Evolutionary conservation across 2,113 vertebrate genomes (phyloP), one percentile per base, ranked within the genome.

Genomic region (Vulpes lagopus): DNA sequence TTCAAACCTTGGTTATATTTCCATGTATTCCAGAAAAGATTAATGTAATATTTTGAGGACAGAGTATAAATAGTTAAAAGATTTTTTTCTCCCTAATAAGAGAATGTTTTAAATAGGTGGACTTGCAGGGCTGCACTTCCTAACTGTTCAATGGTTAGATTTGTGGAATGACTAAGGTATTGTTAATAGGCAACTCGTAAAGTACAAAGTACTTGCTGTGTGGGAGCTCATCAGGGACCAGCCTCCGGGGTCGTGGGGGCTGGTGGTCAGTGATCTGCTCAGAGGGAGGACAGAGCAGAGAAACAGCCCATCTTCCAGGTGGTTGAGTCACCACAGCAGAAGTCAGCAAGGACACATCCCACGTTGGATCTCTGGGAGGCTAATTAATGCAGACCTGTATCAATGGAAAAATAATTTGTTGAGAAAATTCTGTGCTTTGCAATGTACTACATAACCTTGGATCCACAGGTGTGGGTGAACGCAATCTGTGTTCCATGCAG

Each of bases 401-500:
- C 3, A 6, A 11, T 12, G 60, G 30, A 12, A 22, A 65, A 20
- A 19, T 3, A 43, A 4, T 20, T 51, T 84, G 38, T 20, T 49
- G 59, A 64, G 59, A 49, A 12, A 62, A 30, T 43, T 49, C 82
- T 65, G 17, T 8, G 20, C 17, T 51, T 20, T 14, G 60, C 10
- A 0, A 5, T 20, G 25, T 20, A 19, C 16, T 11, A 1, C 38
- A 5, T 11, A 17, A 49, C 25, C 35, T 19, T 17, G 25, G 14
- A 17, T 83, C 23, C 27, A 5, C 1, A 9, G 20, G 10, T 19
- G 20, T 5, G 30, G 11, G 9, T 7, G 35, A 60, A 62, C 4
- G 4, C n/a, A 15, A 43, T 1, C 43, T 2, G 25, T 0, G 8
- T 43, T 17, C 2, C 2, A 1, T 8, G 4, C 11, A 3, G 32